These are phyloP conservation scores for Zosterops borbonicus DNA, from an alignment of 2,113 vertebrate species.

Conservation along the genomic window DNA sequence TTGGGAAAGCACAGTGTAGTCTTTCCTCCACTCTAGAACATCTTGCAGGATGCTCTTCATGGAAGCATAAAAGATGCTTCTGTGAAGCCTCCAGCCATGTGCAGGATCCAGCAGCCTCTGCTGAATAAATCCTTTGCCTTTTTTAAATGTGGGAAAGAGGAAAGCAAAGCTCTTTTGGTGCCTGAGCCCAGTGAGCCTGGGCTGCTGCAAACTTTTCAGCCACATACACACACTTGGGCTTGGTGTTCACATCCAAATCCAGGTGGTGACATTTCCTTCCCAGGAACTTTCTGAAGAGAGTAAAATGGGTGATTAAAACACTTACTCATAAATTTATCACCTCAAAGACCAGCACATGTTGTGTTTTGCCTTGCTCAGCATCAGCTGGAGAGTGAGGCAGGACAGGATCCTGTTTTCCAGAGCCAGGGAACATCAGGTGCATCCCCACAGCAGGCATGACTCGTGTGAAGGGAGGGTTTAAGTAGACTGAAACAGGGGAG, in stretches of 20 bases:
- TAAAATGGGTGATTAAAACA: not conserved
- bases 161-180: not conserved
- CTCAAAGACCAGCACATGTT: not conserved
- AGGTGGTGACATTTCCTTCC: not conserved
- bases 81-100: not conserved
- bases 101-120: not conserved
- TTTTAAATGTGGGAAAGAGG: not conserved
- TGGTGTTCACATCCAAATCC: not conserved
- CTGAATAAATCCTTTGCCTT: not conserved
- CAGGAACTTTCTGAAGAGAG: not conserved
- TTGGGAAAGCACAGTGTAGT: not conserved
- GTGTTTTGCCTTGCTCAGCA: not conserved
- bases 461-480: accelerated
- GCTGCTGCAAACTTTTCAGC: not conserved
- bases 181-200: not conserved
- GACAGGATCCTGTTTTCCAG: not conserved
- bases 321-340: not conserved
- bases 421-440: not conserved
- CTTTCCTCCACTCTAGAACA: not conserved
- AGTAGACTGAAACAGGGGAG: not conserved
- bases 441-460: not conserved
- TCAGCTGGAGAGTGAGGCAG: not conserved
- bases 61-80: not conserved
- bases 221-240: no score
- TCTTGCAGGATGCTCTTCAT: not conserved